These are phyloP conservation scores for Nasalis larvatus DNA, from an alignment of 2,113 vertebrate species.

Conservation along the genomic window DNA sequence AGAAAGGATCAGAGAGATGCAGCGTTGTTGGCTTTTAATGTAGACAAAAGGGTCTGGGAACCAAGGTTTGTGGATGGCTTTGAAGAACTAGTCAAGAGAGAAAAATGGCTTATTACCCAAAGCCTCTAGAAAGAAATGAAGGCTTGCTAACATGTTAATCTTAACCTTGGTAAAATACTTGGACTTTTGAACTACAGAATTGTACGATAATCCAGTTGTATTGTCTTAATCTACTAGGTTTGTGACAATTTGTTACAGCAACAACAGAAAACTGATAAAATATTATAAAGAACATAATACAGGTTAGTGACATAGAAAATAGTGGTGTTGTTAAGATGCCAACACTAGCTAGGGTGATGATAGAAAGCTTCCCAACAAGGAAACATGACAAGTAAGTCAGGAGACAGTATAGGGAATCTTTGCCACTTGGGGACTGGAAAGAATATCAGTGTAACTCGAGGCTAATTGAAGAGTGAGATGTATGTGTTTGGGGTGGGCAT, in stretches of 20 bases:
- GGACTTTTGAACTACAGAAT: neutral
- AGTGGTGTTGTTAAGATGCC: neutral
- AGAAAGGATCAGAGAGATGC: neutral
- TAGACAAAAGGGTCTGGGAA: neutral
- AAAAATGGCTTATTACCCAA: neutral
- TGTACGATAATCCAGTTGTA: neutral
- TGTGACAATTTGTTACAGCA: neutral
- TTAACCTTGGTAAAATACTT: neutral
- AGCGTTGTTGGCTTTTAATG: neutral
- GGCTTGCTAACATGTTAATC: neutral
- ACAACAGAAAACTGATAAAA: neutral
- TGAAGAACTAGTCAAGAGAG: neutral
- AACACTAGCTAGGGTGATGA: neutral
- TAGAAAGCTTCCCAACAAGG: neutral
- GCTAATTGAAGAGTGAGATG: neutral
- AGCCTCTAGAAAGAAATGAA: neutral
- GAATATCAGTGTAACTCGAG: neutral
- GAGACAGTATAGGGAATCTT: neutral
- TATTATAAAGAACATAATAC: neutral
- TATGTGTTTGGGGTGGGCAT: rapidly evolving
- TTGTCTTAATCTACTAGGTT: neutral
- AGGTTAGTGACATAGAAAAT: neutral
- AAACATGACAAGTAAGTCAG: neutral
- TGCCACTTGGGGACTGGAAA: neutral
- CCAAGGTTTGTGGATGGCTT: neutral